A percentile compares a stretch with the other conserved stretches of the same genome.
Conservation (phyloP, 1,140 invertebrate species). For the Antheraea mylitta region DNA sequence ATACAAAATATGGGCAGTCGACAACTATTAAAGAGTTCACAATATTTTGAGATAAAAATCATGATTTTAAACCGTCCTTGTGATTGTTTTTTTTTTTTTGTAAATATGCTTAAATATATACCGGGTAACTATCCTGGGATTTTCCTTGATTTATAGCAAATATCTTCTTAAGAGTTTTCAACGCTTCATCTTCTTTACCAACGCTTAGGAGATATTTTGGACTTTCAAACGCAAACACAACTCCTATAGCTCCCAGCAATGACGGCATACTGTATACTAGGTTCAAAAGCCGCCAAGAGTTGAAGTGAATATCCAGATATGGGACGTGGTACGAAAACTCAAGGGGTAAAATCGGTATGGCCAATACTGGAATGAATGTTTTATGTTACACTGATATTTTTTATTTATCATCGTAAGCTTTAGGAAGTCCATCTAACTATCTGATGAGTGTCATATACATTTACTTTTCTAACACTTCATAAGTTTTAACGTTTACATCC, state of each 20-base stretch:
- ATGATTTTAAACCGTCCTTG: too few relatives aligned
- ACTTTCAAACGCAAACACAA: slow-evolving; percentile 83
- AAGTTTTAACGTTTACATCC: too few relatives aligned
- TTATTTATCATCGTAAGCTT: too few relatives aligned
- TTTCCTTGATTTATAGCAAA: slow-evolving; percentile 79
- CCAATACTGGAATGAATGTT: slow-evolving; percentile 44
- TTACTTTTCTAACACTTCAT: too few relatives aligned
- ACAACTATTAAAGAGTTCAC: too few relatives aligned
- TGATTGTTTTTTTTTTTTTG: too few relatives aligned
- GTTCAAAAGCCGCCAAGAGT: slow-evolving; percentile 85
- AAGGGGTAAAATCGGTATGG: slow-evolving; percentile 53
- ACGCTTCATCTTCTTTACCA: slow-evolving; percentile 77
- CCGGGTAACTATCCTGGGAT: slow-evolving; percentile 39
- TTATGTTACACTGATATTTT: too few relatives aligned
- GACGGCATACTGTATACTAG: slow-evolving; percentile 81
- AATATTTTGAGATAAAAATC: too few relatives aligned
- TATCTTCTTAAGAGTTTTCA: slow-evolving; percentile 77
- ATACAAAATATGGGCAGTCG: too few relatives aligned
- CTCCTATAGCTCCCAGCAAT: slow-evolving; percentile 76
- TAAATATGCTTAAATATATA: slow-evolving; percentile 17
- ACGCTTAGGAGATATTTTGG: slow-evolving; percentile 82
- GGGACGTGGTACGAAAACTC: slow-evolving; percentile 67
- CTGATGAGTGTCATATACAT: too few relatives aligned
- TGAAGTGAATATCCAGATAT: slow-evolving; percentile 66
- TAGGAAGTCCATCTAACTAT: too few relatives aligned